These are phyloP conservation scores for Halichoerus grypus DNA, from an alignment of 2,113 vertebrate species.

Conservation along the genomic window DNA sequence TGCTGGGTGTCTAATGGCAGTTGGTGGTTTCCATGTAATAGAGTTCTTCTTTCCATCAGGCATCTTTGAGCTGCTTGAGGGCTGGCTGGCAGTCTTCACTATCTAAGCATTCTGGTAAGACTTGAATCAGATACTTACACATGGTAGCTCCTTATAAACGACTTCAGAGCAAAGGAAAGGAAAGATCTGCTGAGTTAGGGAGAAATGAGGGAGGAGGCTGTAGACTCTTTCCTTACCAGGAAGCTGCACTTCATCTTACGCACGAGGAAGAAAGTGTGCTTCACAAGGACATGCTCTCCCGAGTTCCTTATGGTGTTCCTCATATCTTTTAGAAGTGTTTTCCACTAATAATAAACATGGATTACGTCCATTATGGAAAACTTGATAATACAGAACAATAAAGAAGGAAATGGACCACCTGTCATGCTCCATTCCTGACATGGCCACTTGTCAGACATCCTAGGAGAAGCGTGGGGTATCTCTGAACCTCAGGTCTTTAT, in stretches of 20 bases:
- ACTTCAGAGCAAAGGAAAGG: neutral
- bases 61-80: neutral
- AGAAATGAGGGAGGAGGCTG: too few species aligned
- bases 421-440: fast-evolving
- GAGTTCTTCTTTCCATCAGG: neutral
- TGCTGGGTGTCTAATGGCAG: neutral
- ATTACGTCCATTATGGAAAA: neutral
- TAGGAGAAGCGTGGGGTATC: neutral
- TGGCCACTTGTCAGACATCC: neutral
- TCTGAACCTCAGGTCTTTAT: neutral
- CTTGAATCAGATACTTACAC: neutral
- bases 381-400: neutral
- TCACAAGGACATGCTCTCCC: neutral
- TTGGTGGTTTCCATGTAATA: neutral
- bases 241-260: neutral
- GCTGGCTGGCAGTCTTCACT: neutral
- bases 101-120: neutral
- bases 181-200: neutral
- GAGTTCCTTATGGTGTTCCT: neutral
- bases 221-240: neutral
- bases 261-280: neutral
- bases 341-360: neutral
- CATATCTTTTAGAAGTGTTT: neutral
- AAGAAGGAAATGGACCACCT: neutral
- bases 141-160: neutral